Base-by-base conservation (phyloP, 2,113 vertebrate genomes). In the Pampusana beccarii region DNA sequence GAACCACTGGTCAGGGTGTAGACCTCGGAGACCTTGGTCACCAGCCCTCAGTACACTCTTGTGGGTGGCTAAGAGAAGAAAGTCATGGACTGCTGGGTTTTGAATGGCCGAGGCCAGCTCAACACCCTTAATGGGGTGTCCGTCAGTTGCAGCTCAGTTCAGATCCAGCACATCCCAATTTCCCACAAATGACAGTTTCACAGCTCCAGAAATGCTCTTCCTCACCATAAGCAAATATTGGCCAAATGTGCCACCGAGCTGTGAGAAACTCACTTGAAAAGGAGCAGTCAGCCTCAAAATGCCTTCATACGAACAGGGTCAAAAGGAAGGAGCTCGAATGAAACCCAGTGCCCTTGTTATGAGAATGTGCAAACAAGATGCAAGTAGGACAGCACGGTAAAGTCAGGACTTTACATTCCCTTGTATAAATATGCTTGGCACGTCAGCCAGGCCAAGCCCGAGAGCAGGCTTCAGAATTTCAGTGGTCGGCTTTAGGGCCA, bases 161-260 rank as follows among this genome's bases (percentile, higher is more conserved):
- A 3, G n/a, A 74, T 62, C 48, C 42, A 48, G 33, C 66, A 46
- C 38, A 64, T 46, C 38, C 13, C 53, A 6, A 0, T 40, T 66
- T 44, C 40, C n/a, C 57, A 44, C 24, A 66, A 70, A 51, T 15
- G 7, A 44, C 48, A 21, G 2, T 19, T 85, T 62, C 81, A 79
- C n/a, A 80, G 25, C 48, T 85, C 66, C 51, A 58, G 2, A 2
- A 81, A 56, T 36, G 34, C n/a, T 91, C 20, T 12, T 44, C 16
- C 6, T 90, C 72, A 4, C 54, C 21, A n/a, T 24, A 48, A 73
- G 34, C 8, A 71, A 66, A 48, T 62, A 17, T n/a, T 0, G 0
- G 73, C 46, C 78, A 54, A 87, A 79, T 11, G 61, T 69, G 44
- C 28, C 31, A 19, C 28, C 31, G 38, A 70, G 29, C 69, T 65